phyloP scores from a whole-genome alignment of 2,113 vertebrate species.

The Sitta europaea region DNA sequence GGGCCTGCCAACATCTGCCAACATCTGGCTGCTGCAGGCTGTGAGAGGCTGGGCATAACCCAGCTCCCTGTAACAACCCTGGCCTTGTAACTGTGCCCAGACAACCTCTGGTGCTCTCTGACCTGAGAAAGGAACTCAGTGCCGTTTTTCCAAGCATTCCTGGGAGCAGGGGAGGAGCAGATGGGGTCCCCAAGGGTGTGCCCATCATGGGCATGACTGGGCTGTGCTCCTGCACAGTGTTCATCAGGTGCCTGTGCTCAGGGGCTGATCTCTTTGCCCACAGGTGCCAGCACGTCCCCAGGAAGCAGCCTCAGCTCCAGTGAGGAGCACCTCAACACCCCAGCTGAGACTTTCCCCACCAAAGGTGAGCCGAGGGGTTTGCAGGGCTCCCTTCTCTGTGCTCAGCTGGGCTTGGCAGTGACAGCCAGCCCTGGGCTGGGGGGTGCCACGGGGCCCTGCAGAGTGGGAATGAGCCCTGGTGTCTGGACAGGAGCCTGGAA shows the following conservation, averaged over 20 bases:
- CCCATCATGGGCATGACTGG: accelerated
- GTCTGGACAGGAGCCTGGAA: background rate
- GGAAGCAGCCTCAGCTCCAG: slow-evolving; percentile 60
- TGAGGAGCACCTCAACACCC: slow-evolving; percentile 50
- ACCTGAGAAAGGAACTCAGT: background rate
- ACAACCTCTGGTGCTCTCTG: background rate
- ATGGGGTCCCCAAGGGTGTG: background rate
- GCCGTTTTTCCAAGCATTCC: background rate
- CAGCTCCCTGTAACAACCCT: accelerated
- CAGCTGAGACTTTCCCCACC: background rate
- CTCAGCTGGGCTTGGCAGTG: background rate
- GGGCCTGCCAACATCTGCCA: background rate
- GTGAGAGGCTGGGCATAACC: background rate
- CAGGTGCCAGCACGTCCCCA: slow-evolving; percentile 27
- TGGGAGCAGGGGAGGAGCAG: background rate
- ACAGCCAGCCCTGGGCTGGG: background rate
- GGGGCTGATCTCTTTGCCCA: background rate
- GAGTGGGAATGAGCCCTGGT: background rate
- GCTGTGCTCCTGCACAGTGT: background rate
- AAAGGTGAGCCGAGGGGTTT: slow-evolving; percentile 33
- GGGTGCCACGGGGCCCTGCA: background rate
- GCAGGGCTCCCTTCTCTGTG: background rate
- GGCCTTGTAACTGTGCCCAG: accelerated
- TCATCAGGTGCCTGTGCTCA: background rate
- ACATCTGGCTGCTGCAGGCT: background rate